Evolutionary conservation across 2,888 invertebrate genomes (phyloP).

Genomic region (Stenotaenia linearis): DNA sequence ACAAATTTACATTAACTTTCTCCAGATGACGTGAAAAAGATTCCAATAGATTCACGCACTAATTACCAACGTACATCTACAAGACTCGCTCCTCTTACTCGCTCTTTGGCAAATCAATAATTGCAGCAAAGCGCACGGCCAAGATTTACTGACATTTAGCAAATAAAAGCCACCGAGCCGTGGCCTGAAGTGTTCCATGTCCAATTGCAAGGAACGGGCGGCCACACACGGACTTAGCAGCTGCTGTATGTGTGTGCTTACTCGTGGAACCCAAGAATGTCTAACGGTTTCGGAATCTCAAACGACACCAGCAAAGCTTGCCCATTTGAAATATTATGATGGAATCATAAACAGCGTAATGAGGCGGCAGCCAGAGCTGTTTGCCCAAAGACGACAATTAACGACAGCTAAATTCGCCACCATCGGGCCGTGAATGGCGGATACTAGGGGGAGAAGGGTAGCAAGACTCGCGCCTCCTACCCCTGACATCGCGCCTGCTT

Average conservation of each 20-base stretch:
- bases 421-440: constrained; percentile 29
- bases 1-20: background rate
- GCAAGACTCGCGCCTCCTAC: background rate
- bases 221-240: background rate
- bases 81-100: background rate
- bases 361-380: constrained; percentile 31
- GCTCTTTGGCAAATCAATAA: background rate
- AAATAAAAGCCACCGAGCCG: background rate
- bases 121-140: background rate
- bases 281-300: constrained; percentile 28
- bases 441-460: background rate
- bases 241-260: background rate
- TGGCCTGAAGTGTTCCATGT: background rate
- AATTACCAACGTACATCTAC: background rate
- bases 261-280: background rate
- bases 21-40: background rate
- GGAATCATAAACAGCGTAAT: constrained; percentile 33
- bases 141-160: background rate
- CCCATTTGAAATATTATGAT: constrained; percentile 33
- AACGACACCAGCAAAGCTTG: constrained; percentile 11
- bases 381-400: constrained; percentile 32
- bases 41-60: background rate
- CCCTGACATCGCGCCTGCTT: background rate
- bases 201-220: background rate
- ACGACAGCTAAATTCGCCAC: constrained; percentile 31